Conservation (phyloP, 1,140 invertebrate species). For the Drosophila erecta region DNA sequence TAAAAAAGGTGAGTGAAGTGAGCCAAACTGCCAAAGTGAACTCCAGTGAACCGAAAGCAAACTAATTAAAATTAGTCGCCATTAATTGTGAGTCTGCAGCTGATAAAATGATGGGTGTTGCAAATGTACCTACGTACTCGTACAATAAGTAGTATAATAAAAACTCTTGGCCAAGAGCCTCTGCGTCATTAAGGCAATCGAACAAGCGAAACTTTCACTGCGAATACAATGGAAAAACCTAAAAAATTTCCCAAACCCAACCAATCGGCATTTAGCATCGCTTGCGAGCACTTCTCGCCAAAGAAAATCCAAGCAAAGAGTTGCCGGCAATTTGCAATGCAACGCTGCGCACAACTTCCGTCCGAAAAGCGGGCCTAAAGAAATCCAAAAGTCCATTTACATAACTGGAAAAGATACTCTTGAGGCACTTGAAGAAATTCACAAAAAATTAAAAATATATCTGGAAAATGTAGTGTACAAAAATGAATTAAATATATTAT, state of each 20-base stretch:
- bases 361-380: constrained; percentile 18
- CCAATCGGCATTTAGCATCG: constrained; percentile 29
- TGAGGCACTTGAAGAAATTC: constrained; percentile 21
- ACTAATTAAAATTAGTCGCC: constrained; percentile 22
- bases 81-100: not conserved
- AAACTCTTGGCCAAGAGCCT: constrained; percentile 24
- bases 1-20: constrained; percentile 61
- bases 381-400: constrained; percentile 47
- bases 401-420: constrained; percentile 36
- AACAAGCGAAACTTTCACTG: constrained; percentile 63
- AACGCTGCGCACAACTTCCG: constrained; percentile 76
- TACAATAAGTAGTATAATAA: not conserved
- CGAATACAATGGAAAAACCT: constrained; percentile 36
- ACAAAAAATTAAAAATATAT: not conserved
- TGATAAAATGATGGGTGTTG: constrained; percentile 15
- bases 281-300: constrained; percentile 29
- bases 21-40: constrained; percentile 19
- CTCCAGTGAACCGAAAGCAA: constrained; percentile 20
- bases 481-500: no score
- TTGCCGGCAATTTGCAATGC: constrained; percentile 70
- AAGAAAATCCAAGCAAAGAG: constrained; percentile 33
- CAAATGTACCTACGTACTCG: not conserved
- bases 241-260: constrained; percentile 25
- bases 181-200: constrained; percentile 42
- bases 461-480: no score